Conservation (phyloP, 2,888 invertebrate genomes). For the Phalera bucephala region DNA sequence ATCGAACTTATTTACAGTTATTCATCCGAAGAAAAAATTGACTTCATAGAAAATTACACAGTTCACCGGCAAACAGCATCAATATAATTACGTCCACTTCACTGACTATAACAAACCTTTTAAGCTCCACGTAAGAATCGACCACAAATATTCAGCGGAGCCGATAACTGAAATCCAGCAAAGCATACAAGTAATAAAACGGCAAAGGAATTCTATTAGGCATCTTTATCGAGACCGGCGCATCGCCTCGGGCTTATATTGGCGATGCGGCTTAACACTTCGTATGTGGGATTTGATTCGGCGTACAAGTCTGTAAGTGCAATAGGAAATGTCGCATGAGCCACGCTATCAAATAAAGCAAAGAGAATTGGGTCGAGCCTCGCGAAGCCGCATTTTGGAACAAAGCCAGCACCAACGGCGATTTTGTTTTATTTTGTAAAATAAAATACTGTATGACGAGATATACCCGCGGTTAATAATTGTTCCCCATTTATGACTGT, state of each 20-base stretch:
- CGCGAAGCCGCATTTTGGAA: slow-evolving; percentile 63
- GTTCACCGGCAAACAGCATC: neutral
- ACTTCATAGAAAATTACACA: neutral
- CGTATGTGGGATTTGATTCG: slow-evolving; percentile 55
- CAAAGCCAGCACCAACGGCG: slow-evolving; percentile 59
- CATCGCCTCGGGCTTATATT: slow-evolving; percentile 38
- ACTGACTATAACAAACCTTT: neutral
- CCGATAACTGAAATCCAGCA: slow-evolving; percentile 11
- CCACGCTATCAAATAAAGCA: slow-evolving; percentile 63
- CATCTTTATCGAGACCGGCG: slow-evolving; percentile 21
- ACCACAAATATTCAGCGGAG: slow-evolving; percentile 1
- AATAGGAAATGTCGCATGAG: slow-evolving; percentile 70
- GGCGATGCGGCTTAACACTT: slow-evolving; percentile 40
- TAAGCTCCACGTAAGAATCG: neutral
- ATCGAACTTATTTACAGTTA: no score
- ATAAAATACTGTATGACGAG: slow-evolving; percentile 60
- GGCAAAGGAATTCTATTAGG: slow-evolving; percentile 31
- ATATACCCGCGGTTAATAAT: slow-evolving; percentile 41
- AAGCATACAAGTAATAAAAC: slow-evolving; percentile 25
- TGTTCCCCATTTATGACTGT: slow-evolving; percentile 30
- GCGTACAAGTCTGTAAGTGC: slow-evolving; percentile 50
- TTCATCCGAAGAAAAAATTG: neutral
- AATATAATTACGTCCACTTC: neutral
- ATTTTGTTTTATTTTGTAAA: slow-evolving; percentile 67
- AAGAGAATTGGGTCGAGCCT: slow-evolving; percentile 64